phyloP scores from a whole-genome alignment of 2,888 invertebrate genomes.

The Lycophotia porphyrea region DNA sequence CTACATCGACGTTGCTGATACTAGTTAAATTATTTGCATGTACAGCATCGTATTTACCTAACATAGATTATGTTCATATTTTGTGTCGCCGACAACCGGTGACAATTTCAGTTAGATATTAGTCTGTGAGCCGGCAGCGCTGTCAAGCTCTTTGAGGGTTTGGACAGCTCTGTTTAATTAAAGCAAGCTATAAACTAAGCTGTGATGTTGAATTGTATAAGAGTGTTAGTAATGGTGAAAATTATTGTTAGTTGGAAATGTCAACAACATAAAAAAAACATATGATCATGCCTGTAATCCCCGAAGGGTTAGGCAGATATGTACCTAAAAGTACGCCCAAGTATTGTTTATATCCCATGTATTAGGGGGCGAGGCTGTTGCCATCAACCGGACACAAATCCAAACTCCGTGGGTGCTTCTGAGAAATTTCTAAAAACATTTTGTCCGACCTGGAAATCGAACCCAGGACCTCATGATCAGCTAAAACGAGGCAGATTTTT shows the following conservation, averaged over 20 bases:
- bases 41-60: not conserved
- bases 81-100: slow-evolving; percentile 2
- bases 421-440: no score
- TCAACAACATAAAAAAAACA: no score
- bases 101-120: slow-evolving; percentile 25
- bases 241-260: not conserved
- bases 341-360: no score
- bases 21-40: not conserved
- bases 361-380: no score
- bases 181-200: slow-evolving; percentile 37
- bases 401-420: no score
- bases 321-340: no score
- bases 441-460: no score
- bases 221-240: not conserved
- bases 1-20: not conserved
- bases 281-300: no score
- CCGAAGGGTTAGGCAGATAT: no score
- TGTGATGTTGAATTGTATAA: slow-evolving; percentile 1
- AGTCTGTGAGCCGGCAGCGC: slow-evolving; percentile 19
- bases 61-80: not conserved
- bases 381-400: no score
- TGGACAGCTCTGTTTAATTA: slow-evolving; percentile 45
- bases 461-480: no score
- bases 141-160: slow-evolving; percentile 23
- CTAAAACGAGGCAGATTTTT: no score